phyloP scores from a whole-genome alignment of 2,113 vertebrate genomes.

The Hypocryptadius cinnamomeus region DNA sequence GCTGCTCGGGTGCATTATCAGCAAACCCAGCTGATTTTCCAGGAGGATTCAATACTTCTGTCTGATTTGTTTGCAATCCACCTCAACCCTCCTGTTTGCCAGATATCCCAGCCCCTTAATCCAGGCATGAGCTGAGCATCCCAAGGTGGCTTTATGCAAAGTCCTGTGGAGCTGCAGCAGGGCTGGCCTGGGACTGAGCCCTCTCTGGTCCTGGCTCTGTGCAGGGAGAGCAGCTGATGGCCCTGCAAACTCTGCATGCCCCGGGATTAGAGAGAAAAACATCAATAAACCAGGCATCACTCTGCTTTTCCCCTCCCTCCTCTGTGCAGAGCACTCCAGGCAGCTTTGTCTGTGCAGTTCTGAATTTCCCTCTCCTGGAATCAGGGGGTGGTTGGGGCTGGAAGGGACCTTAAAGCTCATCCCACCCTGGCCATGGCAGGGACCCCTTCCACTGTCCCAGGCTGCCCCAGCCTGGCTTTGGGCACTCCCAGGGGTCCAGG shows the following conservation, averaged over 20 bases:
- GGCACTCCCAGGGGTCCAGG: background rate
- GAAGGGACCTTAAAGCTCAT: too few species aligned
- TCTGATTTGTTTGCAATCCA: background rate
- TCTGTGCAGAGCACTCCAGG: background rate
- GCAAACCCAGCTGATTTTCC: background rate
- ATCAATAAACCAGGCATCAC: background rate
- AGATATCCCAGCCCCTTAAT: background rate
- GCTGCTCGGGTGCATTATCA: background rate
- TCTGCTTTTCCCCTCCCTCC: background rate
- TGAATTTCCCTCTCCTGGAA: too few species aligned
- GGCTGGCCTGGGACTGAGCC: background rate
- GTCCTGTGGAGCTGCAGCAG: background rate
- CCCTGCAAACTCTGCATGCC: background rate
- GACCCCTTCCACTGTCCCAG: background rate
- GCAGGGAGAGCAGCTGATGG: background rate
- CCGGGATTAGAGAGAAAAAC: background rate
- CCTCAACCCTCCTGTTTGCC: background rate
- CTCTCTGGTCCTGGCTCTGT: background rate
- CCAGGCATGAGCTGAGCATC: background rate
- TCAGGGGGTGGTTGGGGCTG: background rate
- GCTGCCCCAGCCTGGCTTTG: background rate
- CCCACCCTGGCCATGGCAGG: background rate
- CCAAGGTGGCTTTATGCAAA: background rate
- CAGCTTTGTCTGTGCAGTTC: background rate
- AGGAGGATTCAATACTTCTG: background rate